Evolutionary conservation across 2,888 invertebrate genomes (phyloP).

Genomic region (Cybosia mesomella): DNA sequence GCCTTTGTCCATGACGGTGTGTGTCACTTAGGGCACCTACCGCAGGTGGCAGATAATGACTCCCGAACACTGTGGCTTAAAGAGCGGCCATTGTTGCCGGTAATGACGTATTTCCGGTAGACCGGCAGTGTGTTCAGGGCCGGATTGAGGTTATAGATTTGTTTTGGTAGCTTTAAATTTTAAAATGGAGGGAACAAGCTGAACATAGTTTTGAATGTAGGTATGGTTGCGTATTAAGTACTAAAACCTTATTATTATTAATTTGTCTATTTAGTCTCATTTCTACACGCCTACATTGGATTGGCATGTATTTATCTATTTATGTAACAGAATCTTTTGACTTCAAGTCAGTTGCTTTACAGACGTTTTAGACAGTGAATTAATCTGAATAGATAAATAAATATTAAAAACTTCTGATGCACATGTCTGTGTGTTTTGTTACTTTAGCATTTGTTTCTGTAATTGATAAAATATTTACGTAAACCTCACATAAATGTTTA

Average conservation of each 20-base stretch:
- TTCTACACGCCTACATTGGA: too few species aligned
- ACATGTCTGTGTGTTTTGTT: neutral
- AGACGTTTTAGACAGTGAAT: neutral
- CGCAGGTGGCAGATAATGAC: slow-evolving; percentile 48
- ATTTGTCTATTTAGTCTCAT: too few species aligned
- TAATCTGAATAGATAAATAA: neutral
- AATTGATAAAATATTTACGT: neutral
- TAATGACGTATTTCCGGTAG: slow-evolving; percentile 72
- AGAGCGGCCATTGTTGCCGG: slow-evolving; percentile 54
- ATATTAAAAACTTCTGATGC: neutral
- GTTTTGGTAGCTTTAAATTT: slow-evolving; percentile 6
- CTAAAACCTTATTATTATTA: neutral
- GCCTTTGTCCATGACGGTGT: slow-evolving; percentile 1
- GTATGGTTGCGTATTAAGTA: neutral
- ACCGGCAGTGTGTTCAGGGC: slow-evolving; percentile 39
- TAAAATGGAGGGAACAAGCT: neutral
- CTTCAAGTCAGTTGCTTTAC: too few species aligned
- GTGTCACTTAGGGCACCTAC: slow-evolving; percentile 9
- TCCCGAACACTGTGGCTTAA: slow-evolving; percentile 36
- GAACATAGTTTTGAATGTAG: neutral
- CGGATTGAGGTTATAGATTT: slow-evolving; percentile 23
- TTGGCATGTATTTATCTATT: too few species aligned
- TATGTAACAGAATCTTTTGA: too few species aligned
- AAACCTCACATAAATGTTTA: neutral
- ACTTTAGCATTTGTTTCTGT: neutral